Evolutionary conservation across 2,797 vertebrate species (phyloP).

Genomic region (Adrianichthys oophorus): DNA sequence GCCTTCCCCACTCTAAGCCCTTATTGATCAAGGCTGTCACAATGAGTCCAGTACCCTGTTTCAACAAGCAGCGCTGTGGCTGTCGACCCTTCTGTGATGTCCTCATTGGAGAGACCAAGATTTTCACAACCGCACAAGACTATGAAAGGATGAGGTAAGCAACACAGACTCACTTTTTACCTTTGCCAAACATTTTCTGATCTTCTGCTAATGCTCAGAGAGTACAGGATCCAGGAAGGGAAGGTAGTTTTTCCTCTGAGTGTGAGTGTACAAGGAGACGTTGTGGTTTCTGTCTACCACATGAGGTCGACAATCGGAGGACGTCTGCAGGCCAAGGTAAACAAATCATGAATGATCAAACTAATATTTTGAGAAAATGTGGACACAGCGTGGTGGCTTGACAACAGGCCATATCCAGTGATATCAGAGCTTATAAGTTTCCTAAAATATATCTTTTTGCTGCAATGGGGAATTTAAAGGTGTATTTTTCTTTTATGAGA

Average conservation of each 20-base stretch:
- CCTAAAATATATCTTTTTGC: too few species aligned
- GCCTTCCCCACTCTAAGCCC: slow-evolving; percentile 91
- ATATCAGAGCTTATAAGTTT: too few species aligned
- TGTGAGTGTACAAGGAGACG: slow-evolving; percentile 93
- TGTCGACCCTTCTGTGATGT: slow-evolving; percentile 97
- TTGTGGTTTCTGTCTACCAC: slow-evolving; percentile 92
- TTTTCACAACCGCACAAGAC: slow-evolving; percentile 93
- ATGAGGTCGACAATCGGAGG: slow-evolving; percentile 97
- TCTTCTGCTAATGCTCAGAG: slow-evolving; percentile 72
- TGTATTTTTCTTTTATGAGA: too few species aligned
- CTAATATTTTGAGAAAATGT: neutral
- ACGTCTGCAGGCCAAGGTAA: slow-evolving; percentile 97
- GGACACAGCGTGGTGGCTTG: too few species aligned
- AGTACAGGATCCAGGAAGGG: slow-evolving; percentile 93
- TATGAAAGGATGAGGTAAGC: slow-evolving; percentile 95
- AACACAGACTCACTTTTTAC: neutral
- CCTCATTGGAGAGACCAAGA: slow-evolving; percentile 94
- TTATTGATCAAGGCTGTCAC: slow-evolving; percentile 89
- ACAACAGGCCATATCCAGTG: too few species aligned
- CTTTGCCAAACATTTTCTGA: too few species aligned
- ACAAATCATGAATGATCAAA: neutral
- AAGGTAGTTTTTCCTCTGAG: slow-evolving; percentile 91
- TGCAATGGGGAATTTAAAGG: too few species aligned
- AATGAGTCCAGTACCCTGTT: slow-evolving; percentile 92
- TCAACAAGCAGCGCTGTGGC: slow-evolving; percentile 97